Evolutionary conservation across 1,140 invertebrate genomes (phyloP).

Genomic region (Drosophila willistoni): DNA sequence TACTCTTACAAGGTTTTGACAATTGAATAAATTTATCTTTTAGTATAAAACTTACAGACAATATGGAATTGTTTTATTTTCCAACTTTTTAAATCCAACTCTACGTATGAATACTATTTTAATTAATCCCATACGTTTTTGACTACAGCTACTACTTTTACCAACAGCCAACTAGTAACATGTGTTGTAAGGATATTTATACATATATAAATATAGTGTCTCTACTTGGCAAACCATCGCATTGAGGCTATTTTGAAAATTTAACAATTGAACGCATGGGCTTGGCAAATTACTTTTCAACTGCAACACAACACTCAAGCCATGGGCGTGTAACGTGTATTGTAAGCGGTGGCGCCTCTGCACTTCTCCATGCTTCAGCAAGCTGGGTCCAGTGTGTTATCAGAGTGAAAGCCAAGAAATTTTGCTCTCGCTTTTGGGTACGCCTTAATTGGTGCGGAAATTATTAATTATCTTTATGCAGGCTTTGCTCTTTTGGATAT

Average conservation of each 20-base stretch:
- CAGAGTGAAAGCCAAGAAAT: constrained; percentile 56
- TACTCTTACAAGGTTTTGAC: no score
- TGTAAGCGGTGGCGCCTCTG: not conserved
- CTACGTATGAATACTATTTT: no score
- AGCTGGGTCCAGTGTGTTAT: not conserved
- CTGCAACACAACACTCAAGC: not conserved
- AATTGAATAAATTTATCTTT: no score
- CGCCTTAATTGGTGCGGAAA: constrained; percentile 77
- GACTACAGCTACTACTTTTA: not conserved
- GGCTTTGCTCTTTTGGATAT: constrained; percentile 12
- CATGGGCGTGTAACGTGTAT: constrained; percentile 15
- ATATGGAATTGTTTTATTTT: no score
- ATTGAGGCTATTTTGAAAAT: constrained; percentile 45
- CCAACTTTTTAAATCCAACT: no score
- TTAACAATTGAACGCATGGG: constrained; percentile 25
- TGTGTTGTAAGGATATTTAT: constrained; percentile 18
- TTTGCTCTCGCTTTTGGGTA: constrained; percentile 36
- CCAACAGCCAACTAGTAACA: not conserved
- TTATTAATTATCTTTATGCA: constrained; percentile 71
- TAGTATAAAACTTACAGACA: no score
- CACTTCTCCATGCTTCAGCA: constrained; percentile 41
- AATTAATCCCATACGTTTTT: not conserved
- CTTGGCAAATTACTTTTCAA: not conserved
- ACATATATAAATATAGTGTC: constrained; percentile 37
- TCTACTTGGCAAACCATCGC: not conserved